Percentiles rank a stretch among this genome's conserved stretches.
Conservation (phyloP, 2,888 invertebrate species). For the Calliphora vomitoria region DNA sequence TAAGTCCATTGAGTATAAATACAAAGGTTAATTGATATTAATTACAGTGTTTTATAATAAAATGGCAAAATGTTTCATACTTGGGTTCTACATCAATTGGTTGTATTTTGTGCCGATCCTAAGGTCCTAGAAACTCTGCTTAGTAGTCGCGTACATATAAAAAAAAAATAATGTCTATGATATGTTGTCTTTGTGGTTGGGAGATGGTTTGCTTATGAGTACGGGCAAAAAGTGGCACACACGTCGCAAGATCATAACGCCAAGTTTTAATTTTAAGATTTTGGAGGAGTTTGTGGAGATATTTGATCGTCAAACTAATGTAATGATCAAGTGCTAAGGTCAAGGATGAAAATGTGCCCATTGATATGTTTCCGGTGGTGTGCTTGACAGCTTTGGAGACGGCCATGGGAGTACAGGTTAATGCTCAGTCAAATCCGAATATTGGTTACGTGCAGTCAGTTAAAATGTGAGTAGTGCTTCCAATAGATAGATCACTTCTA, state of each 20-base stretch:
- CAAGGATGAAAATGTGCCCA: conserved; percentile 80
- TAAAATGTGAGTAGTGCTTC: conserved; percentile 85
- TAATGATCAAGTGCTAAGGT: conserved; percentile 85
- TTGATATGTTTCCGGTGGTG: conserved; percentile 73
- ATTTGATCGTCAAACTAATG: conserved; percentile 88
- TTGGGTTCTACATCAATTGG: conserved; percentile 73
- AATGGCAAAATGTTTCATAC: conserved; percentile 45
- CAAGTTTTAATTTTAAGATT: conserved; percentile 87
- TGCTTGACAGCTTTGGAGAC: conserved; percentile 76
- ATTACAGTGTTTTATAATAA: background rate
- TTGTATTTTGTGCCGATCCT: conserved; percentile 72
- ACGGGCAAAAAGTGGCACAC: conserved; percentile 87
- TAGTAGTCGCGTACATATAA: conserved; percentile 52
- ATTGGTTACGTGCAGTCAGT: conserved; percentile 90
- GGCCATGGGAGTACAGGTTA: conserved; percentile 80
- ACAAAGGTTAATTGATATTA: background rate
- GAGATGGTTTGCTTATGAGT: conserved; percentile 80
- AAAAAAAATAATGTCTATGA: conserved; percentile 76
- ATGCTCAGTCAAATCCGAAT: conserved; percentile 86
- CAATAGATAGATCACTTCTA: too few species aligned
- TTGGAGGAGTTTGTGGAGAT: conserved; percentile 90
- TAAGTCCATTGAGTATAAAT: conserved; percentile 30
- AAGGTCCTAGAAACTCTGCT: conserved; percentile 62
- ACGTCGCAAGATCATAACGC: conserved; percentile 89
- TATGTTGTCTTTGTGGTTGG: conserved; percentile 73